Percentiles rank a stretch among this genome's conserved stretches.
These are phyloP conservation scores for Nemotelus pantherinus DNA, from an alignment of 2,888 invertebrate species.

Conservation along the genomic window DNA sequence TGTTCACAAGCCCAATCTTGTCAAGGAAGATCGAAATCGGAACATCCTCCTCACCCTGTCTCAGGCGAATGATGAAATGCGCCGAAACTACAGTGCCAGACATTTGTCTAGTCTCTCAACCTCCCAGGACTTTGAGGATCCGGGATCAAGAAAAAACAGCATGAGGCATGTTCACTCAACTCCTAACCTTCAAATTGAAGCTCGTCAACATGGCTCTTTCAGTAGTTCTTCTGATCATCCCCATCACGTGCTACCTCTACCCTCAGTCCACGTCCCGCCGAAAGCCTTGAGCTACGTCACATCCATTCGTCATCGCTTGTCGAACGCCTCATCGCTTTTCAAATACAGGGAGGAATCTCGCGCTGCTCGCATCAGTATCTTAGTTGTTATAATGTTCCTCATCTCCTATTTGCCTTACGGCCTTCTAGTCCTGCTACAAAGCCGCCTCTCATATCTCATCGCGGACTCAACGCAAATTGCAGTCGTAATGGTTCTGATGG, in stretches of 20 bases:
- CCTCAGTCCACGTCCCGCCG: slow-evolving; percentile 63
- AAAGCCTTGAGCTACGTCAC: slow-evolving; percentile 70
- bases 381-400: slow-evolving; percentile 65
- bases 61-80: slow-evolving; percentile 62
- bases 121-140: slow-evolving; percentile 40
- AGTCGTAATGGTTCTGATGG: slow-evolving; percentile 63
- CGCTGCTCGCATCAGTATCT: slow-evolving; percentile 83
- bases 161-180: slow-evolving; percentile 64
- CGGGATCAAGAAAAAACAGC: slow-evolving; percentile 52
- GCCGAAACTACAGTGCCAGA: slow-evolving; percentile 63
- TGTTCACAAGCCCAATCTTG: slow-evolving; percentile 52
- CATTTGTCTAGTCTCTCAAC: slow-evolving; percentile 60
- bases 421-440: slow-evolving; percentile 62
- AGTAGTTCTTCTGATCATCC: slow-evolving; percentile 41
- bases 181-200: slow-evolving; percentile 60
- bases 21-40: slow-evolving; percentile 57
- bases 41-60: slow-evolving; percentile 62
- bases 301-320: slow-evolving; percentile 80
- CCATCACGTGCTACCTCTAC: slow-evolving; percentile 54
- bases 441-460: slow-evolving; percentile 60
- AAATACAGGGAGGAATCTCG: slow-evolving; percentile 88
- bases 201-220: slow-evolving; percentile 48
- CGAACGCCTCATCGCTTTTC: slow-evolving; percentile 85
- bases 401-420: slow-evolving; percentile 65
- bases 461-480: slow-evolving; percentile 61